These are phyloP conservation scores for Neotoma lepida DNA, from an alignment of 2,113 vertebrate genomes.

Conservation along the genomic window DNA sequence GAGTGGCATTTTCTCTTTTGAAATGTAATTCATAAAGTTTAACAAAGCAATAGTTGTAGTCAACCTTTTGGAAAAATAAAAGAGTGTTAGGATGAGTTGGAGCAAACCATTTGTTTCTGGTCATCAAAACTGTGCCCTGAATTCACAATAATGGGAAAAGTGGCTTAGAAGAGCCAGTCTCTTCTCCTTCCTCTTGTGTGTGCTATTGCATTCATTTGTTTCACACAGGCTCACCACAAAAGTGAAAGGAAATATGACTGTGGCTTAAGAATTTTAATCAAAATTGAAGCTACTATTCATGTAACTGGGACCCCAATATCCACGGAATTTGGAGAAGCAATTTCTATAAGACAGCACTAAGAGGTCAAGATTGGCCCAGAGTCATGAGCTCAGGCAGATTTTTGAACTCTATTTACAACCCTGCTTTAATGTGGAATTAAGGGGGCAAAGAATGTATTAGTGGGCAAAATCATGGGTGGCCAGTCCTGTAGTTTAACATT, in stretches of 20 bases:
- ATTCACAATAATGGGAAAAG: constrained; percentile 68
- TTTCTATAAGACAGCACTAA: constrained; percentile 12
- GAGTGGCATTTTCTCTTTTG: constrained; percentile 72
- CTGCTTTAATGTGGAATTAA: constrained; percentile 46
- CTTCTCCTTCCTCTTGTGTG: constrained; percentile 48
- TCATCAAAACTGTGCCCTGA: constrained; percentile 62
- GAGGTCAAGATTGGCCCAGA: constrained; percentile 38
- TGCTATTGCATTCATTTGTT: constrained; percentile 66
- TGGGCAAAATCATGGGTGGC: constrained; percentile 38
- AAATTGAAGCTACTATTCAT: constrained; percentile 60
- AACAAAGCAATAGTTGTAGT: constrained; percentile 60
- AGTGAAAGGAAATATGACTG: constrained; percentile 61
- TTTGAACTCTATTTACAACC: not conserved
- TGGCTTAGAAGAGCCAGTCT: constrained; percentile 19
- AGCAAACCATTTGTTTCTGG: constrained; percentile 65
- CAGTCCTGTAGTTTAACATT: constrained; percentile 9
- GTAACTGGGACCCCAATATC: constrained; percentile 1
- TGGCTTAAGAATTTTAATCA: constrained; percentile 68
- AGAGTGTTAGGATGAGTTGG: constrained; percentile 44
- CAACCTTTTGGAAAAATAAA: constrained; percentile 56
- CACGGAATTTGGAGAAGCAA: not conserved
- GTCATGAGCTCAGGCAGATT: not conserved
- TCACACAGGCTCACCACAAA: constrained; percentile 43
- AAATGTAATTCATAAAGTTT: constrained; percentile 74
- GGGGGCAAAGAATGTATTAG: constrained; percentile 35